Percentiles rank a stretch among this genome's conserved stretches.
Evolutionary conservation across 2,797 vertebrate species (phyloP).

Genomic region (Poecilia picta): DNA sequence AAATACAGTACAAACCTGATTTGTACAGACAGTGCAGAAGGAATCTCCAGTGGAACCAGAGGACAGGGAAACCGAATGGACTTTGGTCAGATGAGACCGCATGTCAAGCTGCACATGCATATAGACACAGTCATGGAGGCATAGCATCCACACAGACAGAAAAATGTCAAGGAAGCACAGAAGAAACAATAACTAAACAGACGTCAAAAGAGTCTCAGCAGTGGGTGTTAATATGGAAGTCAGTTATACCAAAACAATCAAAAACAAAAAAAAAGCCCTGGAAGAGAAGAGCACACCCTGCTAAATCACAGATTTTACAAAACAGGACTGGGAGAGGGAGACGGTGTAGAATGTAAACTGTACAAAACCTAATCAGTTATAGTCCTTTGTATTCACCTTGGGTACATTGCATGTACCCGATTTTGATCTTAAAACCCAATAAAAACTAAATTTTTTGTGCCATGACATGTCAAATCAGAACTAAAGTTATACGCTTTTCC

Average conservation of each 20-base stretch:
- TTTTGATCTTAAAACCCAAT: not conserved
- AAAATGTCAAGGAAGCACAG: constrained; percentile 40
- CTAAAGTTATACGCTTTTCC: not conserved
- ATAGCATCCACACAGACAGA: constrained; percentile 34
- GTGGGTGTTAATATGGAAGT: not conserved
- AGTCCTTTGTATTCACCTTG: not conserved
- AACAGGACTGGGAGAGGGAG: not conserved
- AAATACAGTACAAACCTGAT: constrained; percentile 81
- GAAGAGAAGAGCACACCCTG: not conserved
- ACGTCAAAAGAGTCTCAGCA: not conserved
- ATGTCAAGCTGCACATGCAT: constrained; percentile 76
- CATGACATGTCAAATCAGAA: not conserved
- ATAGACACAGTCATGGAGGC: constrained; percentile 20
- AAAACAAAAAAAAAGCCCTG: not conserved
- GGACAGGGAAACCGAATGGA: constrained; percentile 89
- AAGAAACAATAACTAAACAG: constrained; percentile 4
- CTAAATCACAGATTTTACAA: not conserved
- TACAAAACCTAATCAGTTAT: not conserved
- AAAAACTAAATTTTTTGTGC: not conserved
- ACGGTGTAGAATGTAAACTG: not conserved
- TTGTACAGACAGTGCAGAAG: constrained; percentile 85
- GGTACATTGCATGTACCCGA: not conserved
- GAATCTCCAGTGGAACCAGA: constrained; percentile 89
- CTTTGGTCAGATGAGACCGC: constrained; percentile 83
- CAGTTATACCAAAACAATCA: not conserved